Conservation (phyloP, 2,113 vertebrate genomes). For the Triplophysa dalaica region DNA sequence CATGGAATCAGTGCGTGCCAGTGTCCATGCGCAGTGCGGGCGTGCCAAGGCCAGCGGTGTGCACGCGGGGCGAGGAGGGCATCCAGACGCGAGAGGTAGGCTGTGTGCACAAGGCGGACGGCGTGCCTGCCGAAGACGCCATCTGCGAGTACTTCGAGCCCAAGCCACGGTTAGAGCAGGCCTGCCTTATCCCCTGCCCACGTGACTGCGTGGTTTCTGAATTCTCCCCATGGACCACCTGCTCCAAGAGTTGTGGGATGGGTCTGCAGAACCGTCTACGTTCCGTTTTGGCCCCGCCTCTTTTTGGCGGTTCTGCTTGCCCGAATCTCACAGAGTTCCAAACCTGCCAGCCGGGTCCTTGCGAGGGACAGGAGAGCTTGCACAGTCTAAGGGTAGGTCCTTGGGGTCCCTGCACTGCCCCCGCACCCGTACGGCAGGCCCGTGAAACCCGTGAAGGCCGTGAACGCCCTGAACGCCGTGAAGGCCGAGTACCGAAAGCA, state of each 20-base stretch:
- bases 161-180: slow-evolving; percentile 91
- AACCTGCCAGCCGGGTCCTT: slow-evolving; percentile 78
- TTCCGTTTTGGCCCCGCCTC: slow-evolving; percentile 82
- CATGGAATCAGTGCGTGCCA: slow-evolving; percentile 88
- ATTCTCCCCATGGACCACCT: slow-evolving; percentile 87
- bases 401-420: slow-evolving; percentile 82
- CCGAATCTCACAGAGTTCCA: slow-evolving; percentile 93
- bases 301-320: slow-evolving; percentile 87
- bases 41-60: slow-evolving; percentile 71
- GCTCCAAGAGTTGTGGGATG: slow-evolving; percentile 87
- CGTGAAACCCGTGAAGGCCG: slow-evolving; percentile 36
- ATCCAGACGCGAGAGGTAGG: slow-evolving; percentile 88
- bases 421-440: slow-evolving; percentile 69
- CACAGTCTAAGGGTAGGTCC: slow-evolving; percentile 87
- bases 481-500: slow-evolving; percentile 50
- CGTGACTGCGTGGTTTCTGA: slow-evolving; percentile 88
- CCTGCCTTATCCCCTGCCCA: slow-evolving; percentile 91
- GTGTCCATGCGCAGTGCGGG: slow-evolving; percentile 77
- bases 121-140: slow-evolving; percentile 78
- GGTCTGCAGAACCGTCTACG: slow-evolving; percentile 88
- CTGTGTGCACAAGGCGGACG: slow-evolving; percentile 84
- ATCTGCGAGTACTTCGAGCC: slow-evolving; percentile 98
- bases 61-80: slow-evolving; percentile 87
- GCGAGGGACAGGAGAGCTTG: slow-evolving; percentile 77
- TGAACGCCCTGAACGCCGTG: neutral